A percentile compares a stretch with the other conserved stretches of the same genome.
Evolutionary conservation across 2,888 invertebrate genomes (phyloP).

Genomic region (Himalopsyche kuldschensis): DNA sequence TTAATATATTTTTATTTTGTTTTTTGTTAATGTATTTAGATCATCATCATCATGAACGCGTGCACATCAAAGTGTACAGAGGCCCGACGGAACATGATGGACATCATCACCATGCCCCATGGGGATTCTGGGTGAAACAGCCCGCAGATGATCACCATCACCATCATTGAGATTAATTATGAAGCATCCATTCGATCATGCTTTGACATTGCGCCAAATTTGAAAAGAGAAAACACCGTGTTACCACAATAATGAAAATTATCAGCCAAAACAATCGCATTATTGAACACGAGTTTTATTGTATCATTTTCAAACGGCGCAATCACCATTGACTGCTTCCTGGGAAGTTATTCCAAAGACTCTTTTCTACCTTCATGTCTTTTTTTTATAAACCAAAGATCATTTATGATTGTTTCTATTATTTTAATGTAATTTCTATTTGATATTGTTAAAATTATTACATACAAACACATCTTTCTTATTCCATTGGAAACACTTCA

Average conservation of each 20-base stretch:
- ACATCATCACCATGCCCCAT: slow-evolving; percentile 64
- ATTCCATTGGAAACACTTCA: neutral
- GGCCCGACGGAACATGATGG: slow-evolving; percentile 66
- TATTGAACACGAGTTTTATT: neutral
- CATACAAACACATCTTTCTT: neutral
- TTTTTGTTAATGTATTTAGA: slow-evolving; percentile 47
- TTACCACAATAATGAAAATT: neutral
- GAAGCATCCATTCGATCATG: neutral
- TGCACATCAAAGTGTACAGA: slow-evolving; percentile 75
- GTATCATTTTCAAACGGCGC: neutral
- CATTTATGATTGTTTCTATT: neutral
- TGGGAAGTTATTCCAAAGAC: neutral
- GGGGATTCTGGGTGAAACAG: slow-evolving; percentile 75
- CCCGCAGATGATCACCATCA: slow-evolving; percentile 63
- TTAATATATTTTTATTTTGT: too few relatives aligned
- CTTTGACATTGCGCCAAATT: neutral
- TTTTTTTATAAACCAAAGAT: neutral
- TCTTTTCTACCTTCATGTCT: neutral
- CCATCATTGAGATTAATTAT: slow-evolving; percentile 26
- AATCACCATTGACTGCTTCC: neutral
- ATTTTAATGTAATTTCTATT: neutral
- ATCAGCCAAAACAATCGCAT: neutral
- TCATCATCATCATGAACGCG: slow-evolving; percentile 53
- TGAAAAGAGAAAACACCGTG: neutral
- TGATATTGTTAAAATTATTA: neutral